phyloP scores from a whole-genome alignment of 2,797 vertebrate species.

The Microhierax caerulescens region DNA sequence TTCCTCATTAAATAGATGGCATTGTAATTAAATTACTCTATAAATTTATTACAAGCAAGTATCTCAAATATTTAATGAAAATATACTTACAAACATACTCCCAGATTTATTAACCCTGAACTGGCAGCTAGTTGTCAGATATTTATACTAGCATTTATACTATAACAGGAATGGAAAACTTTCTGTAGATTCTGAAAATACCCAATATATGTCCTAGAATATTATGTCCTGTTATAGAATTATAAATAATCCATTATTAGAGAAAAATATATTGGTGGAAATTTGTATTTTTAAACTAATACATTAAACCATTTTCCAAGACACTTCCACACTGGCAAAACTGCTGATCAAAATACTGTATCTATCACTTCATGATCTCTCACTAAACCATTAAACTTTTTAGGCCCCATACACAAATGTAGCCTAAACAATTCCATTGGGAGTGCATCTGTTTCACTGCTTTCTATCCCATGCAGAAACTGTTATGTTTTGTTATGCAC shows the following conservation, averaged over 20 bases:
- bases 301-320: not conserved
- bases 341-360: not conserved
- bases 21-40: not conserved
- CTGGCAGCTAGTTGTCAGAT: not conserved
- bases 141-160: not conserved
- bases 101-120: not conserved
- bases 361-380: not conserved
- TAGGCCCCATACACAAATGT: accelerated
- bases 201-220: not conserved
- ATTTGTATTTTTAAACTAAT: not conserved
- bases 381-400: not conserved
- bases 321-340: not conserved
- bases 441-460: not conserved
- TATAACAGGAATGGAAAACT: not conserved
- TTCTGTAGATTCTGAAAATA: not conserved
- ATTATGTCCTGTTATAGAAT: not conserved
- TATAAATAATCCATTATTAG: not conserved
- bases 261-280: not conserved
- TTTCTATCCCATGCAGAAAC: not conserved
- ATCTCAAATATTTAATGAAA: not conserved
- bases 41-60: not conserved
- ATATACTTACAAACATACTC: not conserved
- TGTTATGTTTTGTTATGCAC: not conserved
- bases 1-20: not conserved
- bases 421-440: not conserved